phyloP scores from a whole-genome alignment of 2,113 vertebrate species.

The Myotis brandtii region DNA sequence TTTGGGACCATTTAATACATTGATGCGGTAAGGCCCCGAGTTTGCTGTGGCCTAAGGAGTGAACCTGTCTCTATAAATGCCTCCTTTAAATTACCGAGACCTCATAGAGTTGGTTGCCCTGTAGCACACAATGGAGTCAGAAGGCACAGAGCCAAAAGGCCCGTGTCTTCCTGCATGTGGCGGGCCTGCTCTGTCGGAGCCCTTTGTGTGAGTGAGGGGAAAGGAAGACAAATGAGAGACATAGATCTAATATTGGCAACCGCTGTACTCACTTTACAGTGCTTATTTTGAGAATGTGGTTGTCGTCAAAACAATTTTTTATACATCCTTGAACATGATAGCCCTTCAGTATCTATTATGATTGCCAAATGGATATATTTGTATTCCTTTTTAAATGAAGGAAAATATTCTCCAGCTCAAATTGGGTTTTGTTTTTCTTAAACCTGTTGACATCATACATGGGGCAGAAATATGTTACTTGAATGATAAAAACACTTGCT shows the following conservation, averaged over 20 bases:
- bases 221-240: neutral
- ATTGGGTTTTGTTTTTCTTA: constrained; percentile 48
- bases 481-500: neutral
- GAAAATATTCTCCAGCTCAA: constrained; percentile 1
- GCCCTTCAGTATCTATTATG: neutral
- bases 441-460: neutral
- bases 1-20: neutral
- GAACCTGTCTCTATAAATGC: neutral
- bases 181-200: accelerated
- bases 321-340: neutral
- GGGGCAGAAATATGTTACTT: constrained; percentile 40
- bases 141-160: neutral
- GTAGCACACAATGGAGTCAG: neutral
- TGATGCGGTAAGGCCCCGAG: neutral
- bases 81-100: neutral
- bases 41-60: neutral
- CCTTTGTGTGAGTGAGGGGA: neutral
- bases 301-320: neutral
- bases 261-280: neutral
- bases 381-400: neutral
- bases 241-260: neutral
- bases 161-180: neutral
- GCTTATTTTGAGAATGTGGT: neutral
- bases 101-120: neutral
- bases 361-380: neutral